A percentile compares a stretch with the other conserved stretches of the same genome.
Evolutionary conservation across 2,888 invertebrate genomes (phyloP).

Genomic region (Hydrotaea cyrtoneurina): DNA sequence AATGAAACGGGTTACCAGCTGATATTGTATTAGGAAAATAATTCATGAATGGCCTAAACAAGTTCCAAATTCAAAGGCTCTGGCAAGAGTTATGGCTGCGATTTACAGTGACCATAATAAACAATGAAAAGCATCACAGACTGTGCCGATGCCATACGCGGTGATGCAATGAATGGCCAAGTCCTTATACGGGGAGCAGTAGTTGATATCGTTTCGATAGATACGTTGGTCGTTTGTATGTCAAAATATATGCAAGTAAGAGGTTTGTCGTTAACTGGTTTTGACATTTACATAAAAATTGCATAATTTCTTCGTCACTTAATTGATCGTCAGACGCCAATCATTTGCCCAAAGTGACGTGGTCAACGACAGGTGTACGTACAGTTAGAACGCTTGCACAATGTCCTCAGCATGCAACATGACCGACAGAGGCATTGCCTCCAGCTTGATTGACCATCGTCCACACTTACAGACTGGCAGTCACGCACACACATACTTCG

Average conservation of each 20-base stretch:
- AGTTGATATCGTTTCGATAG: not conserved
- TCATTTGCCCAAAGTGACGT: constrained; percentile 56
- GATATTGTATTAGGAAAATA: not conserved
- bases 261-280: constrained; percentile 57
- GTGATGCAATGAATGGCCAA: not conserved
- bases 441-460: constrained; percentile 45
- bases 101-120: constrained; percentile 7
- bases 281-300: constrained; percentile 60
- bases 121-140: not conserved
- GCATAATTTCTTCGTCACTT: constrained; percentile 62
- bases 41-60: not conserved
- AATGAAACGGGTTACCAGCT: too few species aligned
- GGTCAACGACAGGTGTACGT: constrained; percentile 51
- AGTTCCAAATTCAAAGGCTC: constrained; percentile 6
- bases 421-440: not conserved
- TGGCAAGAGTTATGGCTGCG: constrained; percentile 12
- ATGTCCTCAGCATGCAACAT: constrained; percentile 19
- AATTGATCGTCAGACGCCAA: constrained; percentile 64
- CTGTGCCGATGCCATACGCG: not conserved
- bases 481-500: constrained; percentile 10
- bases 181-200: constrained; percentile 35
- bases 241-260: constrained; percentile 32
- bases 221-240: constrained; percentile 27
- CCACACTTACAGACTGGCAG: constrained; percentile 38
- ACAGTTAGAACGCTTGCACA: not conserved